Evolutionary conservation across 2,113 vertebrate genomes (phyloP), one percentile per base, ranked within the genome.

Genomic region (Urocitellus parryii): DNA sequence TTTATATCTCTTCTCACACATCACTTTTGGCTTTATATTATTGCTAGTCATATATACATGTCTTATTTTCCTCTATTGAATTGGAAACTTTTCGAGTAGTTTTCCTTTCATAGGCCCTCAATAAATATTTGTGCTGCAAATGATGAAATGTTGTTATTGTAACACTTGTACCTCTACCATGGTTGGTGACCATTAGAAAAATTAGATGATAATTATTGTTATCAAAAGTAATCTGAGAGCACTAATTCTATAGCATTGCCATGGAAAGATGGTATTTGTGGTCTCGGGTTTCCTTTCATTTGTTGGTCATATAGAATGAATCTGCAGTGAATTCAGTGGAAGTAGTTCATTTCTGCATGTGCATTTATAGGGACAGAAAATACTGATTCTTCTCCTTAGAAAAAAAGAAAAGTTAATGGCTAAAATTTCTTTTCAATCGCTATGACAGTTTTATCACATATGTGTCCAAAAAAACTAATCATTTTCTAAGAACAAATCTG

Each of bases 401-500:
- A 86, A 82, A 85, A 93, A 70, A 70, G 48, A 88, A 79, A 82
- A 94, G 74, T 67, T 93, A 94, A 84, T 93, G 74, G 87, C 70
- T 85, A 88, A 95, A 76, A 63, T 88, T 93, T 94, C 67, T 93
- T 92, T 84, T 79, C 78, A 58, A 61, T 96, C 76, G 91, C 85
- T 93, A 14, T 93, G 93, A 81, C 53, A 94, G 45, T 83, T 89
- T 96, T 89, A 93, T 94, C 70, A 84, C 39, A n/a, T 72, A 37
- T 24, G 56, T 63, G 61, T 95, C 86, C 32, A 88, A 80, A 88
- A 48, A 93, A 74, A 16, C 25, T n/a, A 79, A 95, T 95, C 45
- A 93, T 95, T 96, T 93, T 95, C 93, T 94, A 68, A 94, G 91
- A 96, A 88, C 65, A 81, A 65, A 96, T 96, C 70, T 58, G 20